Percentiles rank a stretch among this genome's conserved stretches.
Conservation (phyloP, 1,140 invertebrate genomes). For the Mercenaria mercenaria region DNA sequence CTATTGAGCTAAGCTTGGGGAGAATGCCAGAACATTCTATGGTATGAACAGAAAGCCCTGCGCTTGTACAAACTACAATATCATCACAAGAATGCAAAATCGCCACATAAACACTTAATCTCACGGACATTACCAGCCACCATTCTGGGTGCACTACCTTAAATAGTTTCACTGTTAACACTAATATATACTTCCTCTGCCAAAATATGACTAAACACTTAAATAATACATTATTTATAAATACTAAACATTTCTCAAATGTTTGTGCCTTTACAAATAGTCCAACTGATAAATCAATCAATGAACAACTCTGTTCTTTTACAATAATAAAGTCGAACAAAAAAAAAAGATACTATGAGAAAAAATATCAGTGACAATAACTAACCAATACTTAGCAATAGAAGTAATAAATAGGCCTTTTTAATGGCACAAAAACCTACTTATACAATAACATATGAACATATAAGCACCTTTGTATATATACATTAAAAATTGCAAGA, state of each 20-base stretch:
- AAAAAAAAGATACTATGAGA: not conserved
- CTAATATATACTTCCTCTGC: not conserved
- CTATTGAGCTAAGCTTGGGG: too few relatives aligned
- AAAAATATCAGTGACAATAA: not conserved
- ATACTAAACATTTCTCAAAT: not conserved
- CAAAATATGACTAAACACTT: not conserved
- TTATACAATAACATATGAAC: not conserved
- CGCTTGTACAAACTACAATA: too few relatives aligned
- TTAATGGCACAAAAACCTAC: not conserved
- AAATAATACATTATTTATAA: not conserved
- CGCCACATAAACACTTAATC: too few relatives aligned
- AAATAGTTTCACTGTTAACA: not conserved
- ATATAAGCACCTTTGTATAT: slow-evolving; percentile 8
- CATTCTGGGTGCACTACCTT: too few relatives aligned
- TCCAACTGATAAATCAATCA: not conserved
- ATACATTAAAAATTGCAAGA: not conserved
- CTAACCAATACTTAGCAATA: not conserved
- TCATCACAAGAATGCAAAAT: too few relatives aligned
- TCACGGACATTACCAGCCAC: too few relatives aligned
- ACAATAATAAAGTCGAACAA: not conserved
- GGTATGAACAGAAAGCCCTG: too few relatives aligned
- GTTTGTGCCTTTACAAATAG: not conserved
- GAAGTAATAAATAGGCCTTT: not conserved
- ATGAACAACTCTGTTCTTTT: not conserved
- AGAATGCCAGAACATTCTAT: too few relatives aligned